These are phyloP conservation scores for Ceyx erithaca DNA, from an alignment of 2,797 vertebrate genomes.

Conservation along the genomic window DNA sequence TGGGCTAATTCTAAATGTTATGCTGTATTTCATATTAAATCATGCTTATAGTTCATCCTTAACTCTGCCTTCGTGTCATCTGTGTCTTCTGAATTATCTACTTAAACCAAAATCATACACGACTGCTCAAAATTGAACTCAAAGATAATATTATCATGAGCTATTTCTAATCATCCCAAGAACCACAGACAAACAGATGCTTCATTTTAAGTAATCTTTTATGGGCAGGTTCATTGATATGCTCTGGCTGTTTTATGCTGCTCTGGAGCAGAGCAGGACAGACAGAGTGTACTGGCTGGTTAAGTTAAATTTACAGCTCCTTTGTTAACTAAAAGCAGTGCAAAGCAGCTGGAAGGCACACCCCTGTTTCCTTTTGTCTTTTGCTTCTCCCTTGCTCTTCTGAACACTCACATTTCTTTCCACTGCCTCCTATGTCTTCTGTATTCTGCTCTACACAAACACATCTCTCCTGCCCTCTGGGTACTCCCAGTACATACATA, in stretches of 20 bases:
- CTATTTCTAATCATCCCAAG: slow-evolving; percentile 13
- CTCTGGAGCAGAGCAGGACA: slow-evolving; percentile 27
- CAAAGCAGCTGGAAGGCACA: not conserved
- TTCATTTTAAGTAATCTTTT: slow-evolving; percentile 35
- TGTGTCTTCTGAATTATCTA: not conserved
- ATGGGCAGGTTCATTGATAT: slow-evolving; percentile 2
- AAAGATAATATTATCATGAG: not conserved
- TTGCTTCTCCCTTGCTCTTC: not conserved
- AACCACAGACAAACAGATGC: not conserved
- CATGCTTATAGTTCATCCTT: not conserved
- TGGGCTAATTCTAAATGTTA: not conserved
- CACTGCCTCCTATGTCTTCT: not conserved
- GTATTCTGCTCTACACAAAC: not conserved
- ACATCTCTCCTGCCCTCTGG: not conserved
- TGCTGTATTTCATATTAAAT: not conserved
- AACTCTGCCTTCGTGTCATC: not conserved
- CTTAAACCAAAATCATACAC: slow-evolving; percentile 1
- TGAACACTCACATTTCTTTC: not conserved
- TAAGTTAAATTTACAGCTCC: slow-evolving; percentile 36
- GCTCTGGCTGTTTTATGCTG: slow-evolving; percentile 34
- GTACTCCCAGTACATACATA: not conserved
- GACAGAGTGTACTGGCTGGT: slow-evolving; percentile 3
- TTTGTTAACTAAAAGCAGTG: slow-evolving; percentile 37
- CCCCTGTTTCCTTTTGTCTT: not conserved
- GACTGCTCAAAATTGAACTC: not conserved